These are phyloP conservation scores for Synanthedon andrenaeformis DNA, from an alignment of 2,888 invertebrate species.

Conservation along the genomic window DNA sequence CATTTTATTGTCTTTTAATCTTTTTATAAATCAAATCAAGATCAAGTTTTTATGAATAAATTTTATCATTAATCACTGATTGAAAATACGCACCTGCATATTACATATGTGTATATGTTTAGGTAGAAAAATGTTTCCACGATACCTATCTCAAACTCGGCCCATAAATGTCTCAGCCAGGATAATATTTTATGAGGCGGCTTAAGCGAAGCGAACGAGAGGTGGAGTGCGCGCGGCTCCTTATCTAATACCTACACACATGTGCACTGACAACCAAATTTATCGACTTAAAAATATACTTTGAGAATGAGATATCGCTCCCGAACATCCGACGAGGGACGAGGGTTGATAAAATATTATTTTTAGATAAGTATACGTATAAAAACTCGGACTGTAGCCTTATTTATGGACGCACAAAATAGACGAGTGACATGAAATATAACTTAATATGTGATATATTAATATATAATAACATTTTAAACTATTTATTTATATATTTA, in stretches of 20 bases:
- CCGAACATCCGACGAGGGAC: slow-evolving; percentile 32
- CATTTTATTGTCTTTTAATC: too few relatives aligned
- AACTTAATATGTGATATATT: too few relatives aligned
- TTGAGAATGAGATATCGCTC: slow-evolving; percentile 51
- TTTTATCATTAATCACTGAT: too few relatives aligned
- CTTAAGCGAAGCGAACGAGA: slow-evolving; percentile 44
- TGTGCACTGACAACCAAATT: slow-evolving; percentile 65
- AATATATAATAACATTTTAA: too few relatives aligned
- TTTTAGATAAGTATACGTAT: slow-evolving; percentile 17
- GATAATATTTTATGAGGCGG: slow-evolving; percentile 64
- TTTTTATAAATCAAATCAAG: too few relatives aligned
- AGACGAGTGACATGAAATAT: background rate
- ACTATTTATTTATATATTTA: too few relatives aligned
- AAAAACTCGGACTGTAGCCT: background rate
- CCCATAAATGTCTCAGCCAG: slow-evolving; percentile 59
- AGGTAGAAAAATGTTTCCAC: slow-evolving; percentile 9
- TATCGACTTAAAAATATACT: slow-evolving; percentile 65
- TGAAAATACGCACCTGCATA: too few relatives aligned
- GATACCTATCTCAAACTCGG: slow-evolving; percentile 53
- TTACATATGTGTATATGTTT: too few relatives aligned
- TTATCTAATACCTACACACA: slow-evolving; percentile 61
- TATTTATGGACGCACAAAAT: background rate
- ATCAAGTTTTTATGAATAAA: too few relatives aligned
- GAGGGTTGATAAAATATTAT: slow-evolving; percentile 44
- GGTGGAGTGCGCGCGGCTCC: slow-evolving; percentile 21